Percentiles rank a stretch among this genome's conserved stretches.
Evolutionary conservation across 1,140 invertebrate species (phyloP).

Genomic region (Lepidurus packardi): DNA sequence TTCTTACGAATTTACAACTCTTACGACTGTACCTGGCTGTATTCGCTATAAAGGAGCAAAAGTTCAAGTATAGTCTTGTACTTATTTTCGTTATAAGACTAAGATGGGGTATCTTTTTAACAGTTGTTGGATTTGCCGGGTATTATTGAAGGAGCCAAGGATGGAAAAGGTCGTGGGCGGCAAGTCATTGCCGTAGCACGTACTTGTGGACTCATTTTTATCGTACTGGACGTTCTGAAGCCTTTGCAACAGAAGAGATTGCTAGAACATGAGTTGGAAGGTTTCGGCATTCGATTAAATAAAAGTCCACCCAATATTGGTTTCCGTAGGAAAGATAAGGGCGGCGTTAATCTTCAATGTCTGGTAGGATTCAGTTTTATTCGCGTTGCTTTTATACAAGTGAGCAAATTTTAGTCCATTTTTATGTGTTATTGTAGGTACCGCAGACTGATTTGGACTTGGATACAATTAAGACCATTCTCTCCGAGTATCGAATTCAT

Average conservation of each 20-base stretch:
- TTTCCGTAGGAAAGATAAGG: slow-evolving; percentile 96
- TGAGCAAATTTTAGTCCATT: background rate
- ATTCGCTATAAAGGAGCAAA: slow-evolving; percentile 99
- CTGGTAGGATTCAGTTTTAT: slow-evolving; percentile 54
- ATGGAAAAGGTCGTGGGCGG: slow-evolving; percentile 94
- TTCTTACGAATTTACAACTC: slow-evolving; percentile 98
- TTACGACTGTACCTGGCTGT: slow-evolving; percentile 98
- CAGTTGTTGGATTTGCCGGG: slow-evolving; percentile 95
- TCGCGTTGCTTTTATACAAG: slow-evolving; percentile 19
- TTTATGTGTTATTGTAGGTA: slow-evolving; percentile 52
- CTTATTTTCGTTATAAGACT: slow-evolving; percentile 6
- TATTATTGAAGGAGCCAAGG: slow-evolving; percentile 99
- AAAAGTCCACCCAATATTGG: slow-evolving; percentile 95
- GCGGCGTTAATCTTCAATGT: slow-evolving; percentile 84
- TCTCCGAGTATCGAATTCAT: slow-evolving; percentile 97
- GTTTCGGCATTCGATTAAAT: slow-evolving; percentile 94
- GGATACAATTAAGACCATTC: slow-evolving; percentile 92
- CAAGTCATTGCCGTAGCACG: slow-evolving; percentile 99
- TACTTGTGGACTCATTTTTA: slow-evolving; percentile 96
- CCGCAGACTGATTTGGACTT: slow-evolving; percentile 89
- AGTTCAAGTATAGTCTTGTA: slow-evolving; percentile 67
- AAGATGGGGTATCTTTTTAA: slow-evolving; percentile 37
- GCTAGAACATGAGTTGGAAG: slow-evolving; percentile 97
- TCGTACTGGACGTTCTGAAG: slow-evolving; percentile 96
- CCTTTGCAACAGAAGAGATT: slow-evolving; percentile 93